A percentile compares a stretch with the other conserved stretches of the same genome.
Conservation (phyloP, 2,113 vertebrate genomes). For the Melozone crissalis region DNA sequence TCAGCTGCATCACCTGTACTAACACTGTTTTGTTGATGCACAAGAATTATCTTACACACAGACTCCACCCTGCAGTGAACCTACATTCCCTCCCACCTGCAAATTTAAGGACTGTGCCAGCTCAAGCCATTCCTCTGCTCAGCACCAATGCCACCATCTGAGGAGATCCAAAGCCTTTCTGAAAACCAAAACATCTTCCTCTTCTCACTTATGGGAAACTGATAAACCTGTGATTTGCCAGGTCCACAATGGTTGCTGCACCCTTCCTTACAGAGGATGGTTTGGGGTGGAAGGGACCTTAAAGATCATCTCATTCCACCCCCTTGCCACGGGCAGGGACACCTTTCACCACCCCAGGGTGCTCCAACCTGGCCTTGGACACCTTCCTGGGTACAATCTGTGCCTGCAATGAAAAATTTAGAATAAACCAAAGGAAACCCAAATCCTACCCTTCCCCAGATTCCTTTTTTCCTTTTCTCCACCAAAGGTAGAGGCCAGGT, state of each 20-base stretch:
- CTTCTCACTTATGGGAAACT: accelerated
- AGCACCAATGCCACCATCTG: neutral
- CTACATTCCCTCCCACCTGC: neutral
- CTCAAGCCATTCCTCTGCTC: neutral
- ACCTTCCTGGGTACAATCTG: neutral
- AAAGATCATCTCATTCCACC: neutral
- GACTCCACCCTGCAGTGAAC: neutral
- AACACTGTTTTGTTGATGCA: neutral
- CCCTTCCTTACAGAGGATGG: neutral
- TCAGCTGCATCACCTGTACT: neutral
- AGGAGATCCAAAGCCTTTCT: neutral
- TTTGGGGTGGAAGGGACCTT: neutral
- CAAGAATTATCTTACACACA: neutral
- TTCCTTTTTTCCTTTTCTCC: neutral
- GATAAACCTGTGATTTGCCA: accelerated
- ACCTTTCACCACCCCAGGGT: accelerated
- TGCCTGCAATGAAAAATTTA: accelerated
- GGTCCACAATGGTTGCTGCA: accelerated
- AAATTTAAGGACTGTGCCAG: neutral
- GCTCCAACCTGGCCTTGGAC: neutral
- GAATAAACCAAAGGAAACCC: neutral
- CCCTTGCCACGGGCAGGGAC: neutral
- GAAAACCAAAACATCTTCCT: neutral
- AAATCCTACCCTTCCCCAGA: neutral
- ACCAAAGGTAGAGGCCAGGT: accelerated